Evolutionary conservation across 1,140 invertebrate species (phyloP).

Genomic region (Brachionus koreanus): DNA sequence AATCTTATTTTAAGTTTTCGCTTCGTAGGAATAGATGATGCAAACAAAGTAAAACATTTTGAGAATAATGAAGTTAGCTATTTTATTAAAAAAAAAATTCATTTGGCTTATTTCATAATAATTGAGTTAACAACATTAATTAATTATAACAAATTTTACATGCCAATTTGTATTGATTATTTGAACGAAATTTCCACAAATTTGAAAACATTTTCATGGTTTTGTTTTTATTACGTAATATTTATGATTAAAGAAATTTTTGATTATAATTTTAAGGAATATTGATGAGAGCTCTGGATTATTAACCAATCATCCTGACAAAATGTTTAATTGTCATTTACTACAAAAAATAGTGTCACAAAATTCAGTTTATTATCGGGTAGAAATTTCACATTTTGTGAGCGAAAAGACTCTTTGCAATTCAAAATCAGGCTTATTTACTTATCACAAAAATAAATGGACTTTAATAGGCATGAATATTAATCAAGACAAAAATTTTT

Average conservation of each 20-base stretch:
- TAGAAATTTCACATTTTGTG: background rate
- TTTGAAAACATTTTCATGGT: constrained; percentile 3
- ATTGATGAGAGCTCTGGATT: background rate
- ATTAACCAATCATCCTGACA: constrained; percentile 11
- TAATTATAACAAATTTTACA: background rate
- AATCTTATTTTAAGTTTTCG: background rate
- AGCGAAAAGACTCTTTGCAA: background rate
- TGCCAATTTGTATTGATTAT: constrained; percentile 10
- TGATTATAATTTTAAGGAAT: background rate
- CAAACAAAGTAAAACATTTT: background rate
- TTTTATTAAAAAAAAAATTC: background rate
- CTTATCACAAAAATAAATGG: constrained; percentile 12
- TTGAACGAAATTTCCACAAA: background rate
- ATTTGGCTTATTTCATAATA: background rate
- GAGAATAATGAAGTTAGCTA: background rate
- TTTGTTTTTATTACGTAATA: background rate
- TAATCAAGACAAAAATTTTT: background rate
- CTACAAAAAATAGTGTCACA: background rate
- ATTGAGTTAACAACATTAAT: background rate
- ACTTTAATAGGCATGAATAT: background rate
- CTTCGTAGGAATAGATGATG: too few relatives aligned
- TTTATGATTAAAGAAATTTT: background rate
- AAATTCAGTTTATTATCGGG: background rate
- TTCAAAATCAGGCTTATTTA: background rate
- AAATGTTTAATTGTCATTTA: background rate